Base-by-base conservation (phyloP, 2,888 invertebrate genomes). In the Luperina nickerlii region DNA sequence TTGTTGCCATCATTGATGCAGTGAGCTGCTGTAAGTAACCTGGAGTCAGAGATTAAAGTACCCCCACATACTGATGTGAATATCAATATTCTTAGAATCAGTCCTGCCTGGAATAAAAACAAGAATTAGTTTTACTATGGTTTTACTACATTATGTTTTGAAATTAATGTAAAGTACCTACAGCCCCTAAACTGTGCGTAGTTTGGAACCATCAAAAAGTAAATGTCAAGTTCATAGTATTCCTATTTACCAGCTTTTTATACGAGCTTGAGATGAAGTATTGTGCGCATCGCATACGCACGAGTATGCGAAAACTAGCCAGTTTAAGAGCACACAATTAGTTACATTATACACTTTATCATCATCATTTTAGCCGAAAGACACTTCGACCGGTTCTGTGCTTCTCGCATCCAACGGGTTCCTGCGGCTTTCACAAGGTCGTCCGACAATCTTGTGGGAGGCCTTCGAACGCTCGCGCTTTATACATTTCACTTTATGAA, bases 11-110 rank as follows among this genome's bases (percentile, higher is more conserved):
- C 93, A 72, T 89, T 89, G 67, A 90, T 87, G 82, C 94, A 93
- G 76, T 93, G 93, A n/a, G 91, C 94, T 7, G 91, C 93, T 7
- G 93, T 93, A 62, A 94, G 77, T 8, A 92, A 82, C 7, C 87
- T 87, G 6, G 82, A 90, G 76, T 90, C 88, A 2, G 90, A 89
- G 57, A 94, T 91, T 20, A 94, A 76, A 6, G 90, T 79, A 24
- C 91, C 94, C 6, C 94, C 93, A 76, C 93, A 94, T 4, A 93
- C 90, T 9, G 93, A 92, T 3, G 84, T 86, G 45, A 80, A 86
- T 45, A 90, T 73, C 13, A 85, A 78, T 38, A 92, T 76, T 38
- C 88, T 88, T 51, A 93, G 88, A 42, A 94, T 85, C 2, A 94
- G 87, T 20, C 93, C 94, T 54, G 89, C 93, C 94, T 94, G 86